Conservation (phyloP, 1,140 invertebrate genomes). For the Drosophila subobscura region DNA sequence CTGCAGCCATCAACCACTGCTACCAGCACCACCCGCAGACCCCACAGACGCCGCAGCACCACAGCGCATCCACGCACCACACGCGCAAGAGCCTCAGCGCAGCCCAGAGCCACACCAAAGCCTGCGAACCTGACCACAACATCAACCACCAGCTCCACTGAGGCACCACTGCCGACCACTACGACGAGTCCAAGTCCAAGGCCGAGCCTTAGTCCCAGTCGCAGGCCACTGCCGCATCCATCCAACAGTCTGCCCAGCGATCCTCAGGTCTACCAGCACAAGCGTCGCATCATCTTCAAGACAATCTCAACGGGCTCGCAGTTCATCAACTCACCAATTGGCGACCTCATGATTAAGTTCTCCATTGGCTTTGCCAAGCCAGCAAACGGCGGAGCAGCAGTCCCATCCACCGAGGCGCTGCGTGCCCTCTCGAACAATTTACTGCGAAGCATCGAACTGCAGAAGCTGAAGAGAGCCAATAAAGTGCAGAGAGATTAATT, state of each 20-base stretch:
- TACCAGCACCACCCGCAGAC: constrained; percentile 17
- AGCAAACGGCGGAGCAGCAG: neutral
- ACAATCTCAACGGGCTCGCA: constrained; percentile 76
- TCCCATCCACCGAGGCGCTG: constrained; percentile 43
- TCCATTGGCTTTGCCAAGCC: constrained; percentile 75
- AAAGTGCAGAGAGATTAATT: constrained; percentile 46
- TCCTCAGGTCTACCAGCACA: constrained; percentile 66
- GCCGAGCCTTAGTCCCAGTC: neutral
- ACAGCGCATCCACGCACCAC: constrained; percentile 34
- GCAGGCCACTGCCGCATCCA: constrained; percentile 9
- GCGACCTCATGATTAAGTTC: constrained; percentile 77
- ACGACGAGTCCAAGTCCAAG: constrained; percentile 16
- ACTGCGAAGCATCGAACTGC: constrained; percentile 53
- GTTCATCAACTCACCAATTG: constrained; percentile 72
- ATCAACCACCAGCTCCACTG: constrained; percentile 12
- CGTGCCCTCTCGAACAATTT: constrained; percentile 57
- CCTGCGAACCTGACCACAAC: constrained; percentile 29
- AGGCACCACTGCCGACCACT: constrained; percentile 2
- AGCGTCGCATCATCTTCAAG: constrained; percentile 73
- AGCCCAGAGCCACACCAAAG: constrained; percentile 48
- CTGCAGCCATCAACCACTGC: neutral
- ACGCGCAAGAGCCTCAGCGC: constrained; percentile 33
- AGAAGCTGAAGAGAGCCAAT: constrained; percentile 50
- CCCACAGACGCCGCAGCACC: constrained; percentile 23
- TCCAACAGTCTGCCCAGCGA: constrained; percentile 34